Evolutionary conservation across 2,888 invertebrate species (phyloP).

Genomic region (Beris morrisii): DNA sequence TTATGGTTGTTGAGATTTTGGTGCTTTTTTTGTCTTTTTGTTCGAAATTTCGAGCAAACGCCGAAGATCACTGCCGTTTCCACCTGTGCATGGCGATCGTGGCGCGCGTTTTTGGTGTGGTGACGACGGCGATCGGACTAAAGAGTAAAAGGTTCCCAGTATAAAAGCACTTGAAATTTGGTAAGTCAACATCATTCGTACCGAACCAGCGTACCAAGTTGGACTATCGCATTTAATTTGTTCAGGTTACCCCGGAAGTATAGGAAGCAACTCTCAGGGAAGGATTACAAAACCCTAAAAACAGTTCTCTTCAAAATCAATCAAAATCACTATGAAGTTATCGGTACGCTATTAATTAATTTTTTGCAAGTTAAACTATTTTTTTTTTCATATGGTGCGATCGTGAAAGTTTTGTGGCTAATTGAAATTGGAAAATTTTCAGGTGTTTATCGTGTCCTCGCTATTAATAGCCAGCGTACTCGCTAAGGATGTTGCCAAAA

Average conservation of each 20-base stretch:
- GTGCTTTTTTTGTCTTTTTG: neutral
- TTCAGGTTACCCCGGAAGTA: neutral
- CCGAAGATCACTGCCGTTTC: slow-evolving; percentile 19
- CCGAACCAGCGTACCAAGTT: slow-evolving; percentile 37
- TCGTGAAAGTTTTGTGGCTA: neutral
- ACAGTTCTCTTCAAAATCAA: slow-evolving; percentile 14
- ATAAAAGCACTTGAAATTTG: slow-evolving; percentile 43
- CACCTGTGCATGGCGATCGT: slow-evolving; percentile 20
- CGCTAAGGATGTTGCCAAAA: slow-evolving; percentile 33
- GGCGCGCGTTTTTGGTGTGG: slow-evolving; percentile 34
- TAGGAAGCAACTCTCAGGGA: neutral
- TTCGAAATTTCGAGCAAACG: slow-evolving; percentile 23
- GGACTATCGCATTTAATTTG: slow-evolving; percentile 18
- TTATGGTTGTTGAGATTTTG: neutral
- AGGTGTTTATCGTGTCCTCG: slow-evolving; percentile 21
- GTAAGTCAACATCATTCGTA: slow-evolving; percentile 42
- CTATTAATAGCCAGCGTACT: slow-evolving; percentile 29
- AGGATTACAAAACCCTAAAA: slow-evolving; percentile 8
- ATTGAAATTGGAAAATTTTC: slow-evolving; percentile 6
- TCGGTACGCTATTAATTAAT: slow-evolving; percentile 39
- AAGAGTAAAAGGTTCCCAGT: slow-evolving; percentile 39
- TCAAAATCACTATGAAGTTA: slow-evolving; percentile 40
- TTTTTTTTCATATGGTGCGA: neutral
- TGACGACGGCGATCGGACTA: slow-evolving; percentile 3
- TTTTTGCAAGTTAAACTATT: neutral